These are phyloP conservation scores for Heloderma charlesbogerti DNA, from an alignment of 2,113 vertebrate species.

Conservation along the genomic window DNA sequence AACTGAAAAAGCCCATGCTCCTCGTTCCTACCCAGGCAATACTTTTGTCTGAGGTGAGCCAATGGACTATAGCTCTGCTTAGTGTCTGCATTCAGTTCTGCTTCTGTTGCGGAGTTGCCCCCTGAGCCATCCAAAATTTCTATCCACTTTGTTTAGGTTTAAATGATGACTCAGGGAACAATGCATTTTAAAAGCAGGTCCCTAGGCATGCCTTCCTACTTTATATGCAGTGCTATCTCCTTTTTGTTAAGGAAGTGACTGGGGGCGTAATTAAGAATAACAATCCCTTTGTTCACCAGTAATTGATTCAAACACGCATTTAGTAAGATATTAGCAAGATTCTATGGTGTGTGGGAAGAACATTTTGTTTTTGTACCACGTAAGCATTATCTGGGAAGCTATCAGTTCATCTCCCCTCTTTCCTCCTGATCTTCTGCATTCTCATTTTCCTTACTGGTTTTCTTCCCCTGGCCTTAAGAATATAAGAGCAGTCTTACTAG, in stretches of 20 bases:
- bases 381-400: background rate
- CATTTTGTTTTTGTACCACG: background rate
- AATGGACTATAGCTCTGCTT: background rate
- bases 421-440: background rate
- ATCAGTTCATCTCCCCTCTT: background rate
- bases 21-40: background rate
- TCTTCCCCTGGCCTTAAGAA: background rate
- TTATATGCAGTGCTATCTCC: constrained; percentile 2
- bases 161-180: constrained; percentile 5
- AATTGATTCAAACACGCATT: constrained; percentile 31
- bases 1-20: background rate
- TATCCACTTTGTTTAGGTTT: background rate
- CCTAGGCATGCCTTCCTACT: background rate
- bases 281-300: constrained; percentile 15
- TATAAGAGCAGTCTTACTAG: background rate
- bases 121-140: background rate
- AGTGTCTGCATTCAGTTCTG: background rate
- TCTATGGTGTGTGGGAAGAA: constrained; percentile 1
- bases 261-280: constrained; percentile 39
- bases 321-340: constrained; percentile 17
- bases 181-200: background rate
- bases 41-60: background rate
- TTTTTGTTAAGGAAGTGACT: constrained; percentile 8
- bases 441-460: background rate
- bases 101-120: background rate